These are phyloP conservation scores for Clusia tigrina DNA, from an alignment of 2,888 invertebrate species.

Conservation along the genomic window DNA sequence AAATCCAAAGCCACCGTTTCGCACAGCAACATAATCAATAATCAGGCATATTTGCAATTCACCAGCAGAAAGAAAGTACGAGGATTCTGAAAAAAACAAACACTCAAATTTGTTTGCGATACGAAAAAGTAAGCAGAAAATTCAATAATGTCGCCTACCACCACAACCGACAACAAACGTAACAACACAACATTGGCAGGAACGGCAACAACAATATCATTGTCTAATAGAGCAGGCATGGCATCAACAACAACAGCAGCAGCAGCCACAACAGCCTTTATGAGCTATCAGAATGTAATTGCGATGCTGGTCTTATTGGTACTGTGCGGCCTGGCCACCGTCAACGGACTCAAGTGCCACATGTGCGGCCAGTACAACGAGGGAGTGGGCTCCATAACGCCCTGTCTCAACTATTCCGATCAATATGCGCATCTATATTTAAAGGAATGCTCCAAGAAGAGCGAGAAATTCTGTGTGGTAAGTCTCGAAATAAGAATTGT, in stretches of 20 bases:
- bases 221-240: not conserved
- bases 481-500: conserved; percentile 64
- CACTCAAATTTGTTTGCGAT: conserved; percentile 30
- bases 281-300: conserved; percentile 43
- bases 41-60: too few species aligned
- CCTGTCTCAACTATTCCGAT: conserved; percentile 78
- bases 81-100: conserved; percentile 7
- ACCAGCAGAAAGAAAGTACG: too few species aligned
- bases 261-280: conserved; percentile 12
- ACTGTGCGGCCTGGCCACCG: conserved; percentile 51
- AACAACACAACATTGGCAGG: conserved; percentile 15
- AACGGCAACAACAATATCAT: conserved; percentile 12
- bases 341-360: conserved; percentile 70
- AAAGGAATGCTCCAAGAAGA: conserved; percentile 72
- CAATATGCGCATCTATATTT: conserved; percentile 72
- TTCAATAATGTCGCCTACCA: conserved; percentile 35
- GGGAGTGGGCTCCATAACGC: conserved; percentile 85
- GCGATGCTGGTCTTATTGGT: conserved; percentile 48
- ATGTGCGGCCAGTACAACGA: conserved; percentile 86
- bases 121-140: conserved; percentile 15
- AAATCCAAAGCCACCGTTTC: too few species aligned
- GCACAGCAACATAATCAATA: too few species aligned
- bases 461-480: conserved; percentile 78
- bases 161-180: conserved; percentile 16
- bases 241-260: not conserved